A percentile compares a stretch with the other conserved stretches of the same genome.
Evolutionary conservation across 1,140 invertebrate species (phyloP).

Genomic region (Melipona quadrifasciata): DNA sequence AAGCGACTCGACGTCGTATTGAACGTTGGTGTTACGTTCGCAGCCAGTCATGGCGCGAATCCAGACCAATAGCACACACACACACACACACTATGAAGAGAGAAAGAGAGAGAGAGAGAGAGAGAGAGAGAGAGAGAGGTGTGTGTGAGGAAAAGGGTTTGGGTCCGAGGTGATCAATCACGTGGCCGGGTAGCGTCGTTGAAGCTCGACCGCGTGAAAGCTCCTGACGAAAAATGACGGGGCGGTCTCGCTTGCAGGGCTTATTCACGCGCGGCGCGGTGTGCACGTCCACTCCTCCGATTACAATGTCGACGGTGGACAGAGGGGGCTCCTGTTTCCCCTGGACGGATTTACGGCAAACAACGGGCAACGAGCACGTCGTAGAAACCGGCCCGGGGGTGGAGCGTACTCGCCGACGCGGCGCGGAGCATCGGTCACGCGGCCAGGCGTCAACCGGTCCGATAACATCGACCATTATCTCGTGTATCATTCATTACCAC

Average conservation of each 20-base stretch:
- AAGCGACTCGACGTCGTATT: neutral
- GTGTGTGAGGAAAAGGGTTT: neutral
- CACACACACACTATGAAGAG: too few relatives aligned
- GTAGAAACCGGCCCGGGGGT: neutral
- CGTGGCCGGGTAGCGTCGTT: neutral
- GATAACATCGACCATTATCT: conserved; percentile 71
- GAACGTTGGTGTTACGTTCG: neutral
- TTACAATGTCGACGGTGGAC: conserved; percentile 35
- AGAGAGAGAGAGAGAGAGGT: too few relatives aligned
- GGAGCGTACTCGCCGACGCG: conserved; percentile 6
- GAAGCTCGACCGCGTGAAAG: conserved; percentile 12
- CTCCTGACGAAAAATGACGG: conserved; percentile 48
- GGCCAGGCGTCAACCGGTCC: conserved; percentile 2
- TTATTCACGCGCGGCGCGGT: conserved; percentile 33
- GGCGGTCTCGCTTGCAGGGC: neutral
- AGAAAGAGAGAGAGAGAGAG: too few relatives aligned
- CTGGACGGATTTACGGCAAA: conserved; percentile 37
- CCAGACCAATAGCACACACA: neutral
- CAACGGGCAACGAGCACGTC: neutral
- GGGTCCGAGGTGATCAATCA: conserved; percentile 38
- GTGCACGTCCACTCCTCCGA: conserved; percentile 34
- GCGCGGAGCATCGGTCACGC: conserved; percentile 43
- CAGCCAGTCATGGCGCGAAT: neutral
- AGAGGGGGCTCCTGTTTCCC: conserved; percentile 21
- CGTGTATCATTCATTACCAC: conserved; percentile 69